These are phyloP conservation scores for Pelochelys cantorii DNA, from an alignment of 2,797 vertebrate species.

Conservation along the genomic window DNA sequence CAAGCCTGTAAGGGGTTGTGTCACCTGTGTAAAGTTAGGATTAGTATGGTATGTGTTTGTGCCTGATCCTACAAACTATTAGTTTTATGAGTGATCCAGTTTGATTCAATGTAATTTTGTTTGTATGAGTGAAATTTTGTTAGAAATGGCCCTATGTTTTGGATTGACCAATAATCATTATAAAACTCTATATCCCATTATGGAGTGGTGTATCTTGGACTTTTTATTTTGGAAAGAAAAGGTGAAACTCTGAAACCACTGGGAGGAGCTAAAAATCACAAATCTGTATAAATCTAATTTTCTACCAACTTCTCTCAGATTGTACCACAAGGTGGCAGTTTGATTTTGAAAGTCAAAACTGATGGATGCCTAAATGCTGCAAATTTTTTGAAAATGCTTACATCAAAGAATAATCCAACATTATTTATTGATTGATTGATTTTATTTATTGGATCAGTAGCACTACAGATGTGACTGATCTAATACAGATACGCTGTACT, in stretches of 20 bases:
- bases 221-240: neutral
- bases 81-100: rapidly evolving
- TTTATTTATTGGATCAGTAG: neutral
- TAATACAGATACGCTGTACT: neutral
- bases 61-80: neutral
- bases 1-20: too few species aligned
- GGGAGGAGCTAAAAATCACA: neutral
- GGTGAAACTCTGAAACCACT: neutral
- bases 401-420: neutral
- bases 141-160: neutral
- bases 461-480: neutral
- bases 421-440: neutral
- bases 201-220: neutral
- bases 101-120: neutral
- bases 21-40: too few species aligned
- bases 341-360: slow-evolving; percentile 39
- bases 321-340: slow-evolving; percentile 64
- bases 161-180: neutral
- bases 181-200: neutral
- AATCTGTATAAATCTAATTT: neutral
- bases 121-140: neutral
- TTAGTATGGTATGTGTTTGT: neutral
- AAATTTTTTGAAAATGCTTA: neutral
- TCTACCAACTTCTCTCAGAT: neutral
- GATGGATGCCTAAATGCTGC: neutral